phyloP scores from a whole-genome alignment of 2,797 vertebrate species.

The Philypnodon macrostomus region DNA sequence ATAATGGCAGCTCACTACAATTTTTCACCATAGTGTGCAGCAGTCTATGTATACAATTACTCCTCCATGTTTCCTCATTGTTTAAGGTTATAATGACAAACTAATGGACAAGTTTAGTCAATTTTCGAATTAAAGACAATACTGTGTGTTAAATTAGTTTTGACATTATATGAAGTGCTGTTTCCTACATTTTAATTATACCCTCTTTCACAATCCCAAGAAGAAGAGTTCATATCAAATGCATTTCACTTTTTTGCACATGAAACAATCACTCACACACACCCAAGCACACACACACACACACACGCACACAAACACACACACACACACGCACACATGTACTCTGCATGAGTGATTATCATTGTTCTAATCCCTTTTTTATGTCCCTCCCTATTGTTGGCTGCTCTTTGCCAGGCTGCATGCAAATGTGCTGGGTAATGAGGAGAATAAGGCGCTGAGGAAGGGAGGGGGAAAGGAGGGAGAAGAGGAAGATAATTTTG shows the following conservation, averaged over 20 bases:
- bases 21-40: too few relatives aligned
- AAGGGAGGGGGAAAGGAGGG: conserved; percentile 35
- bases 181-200: conserved; percentile 58
- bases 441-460: conserved; percentile 70
- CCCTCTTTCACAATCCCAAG: conserved; percentile 39
- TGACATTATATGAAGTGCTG: conserved; percentile 27
- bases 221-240: conserved; percentile 35
- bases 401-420: conserved; percentile 74
- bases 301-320: conserved; percentile 32
- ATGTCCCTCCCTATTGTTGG: conserved; percentile 68
- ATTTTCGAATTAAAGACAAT: conserved; percentile 35
- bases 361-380: conserved; percentile 80
- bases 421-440: conserved; percentile 80
- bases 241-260: conserved; percentile 39
- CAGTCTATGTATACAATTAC: conserved; percentile 6
- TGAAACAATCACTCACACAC: too few relatives aligned
- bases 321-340: conserved; percentile 33
- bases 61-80: conserved; percentile 15
- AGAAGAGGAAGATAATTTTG: conserved; percentile 65
- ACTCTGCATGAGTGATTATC: conserved; percentile 63
- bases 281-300: conserved; percentile 34
- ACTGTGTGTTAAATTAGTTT: conserved; percentile 33
- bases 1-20: conserved; percentile 18
- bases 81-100: conserved; percentile 18
- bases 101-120: conserved; percentile 7